These are phyloP conservation scores for Oxytorus armatus DNA, from an alignment of 2,888 invertebrate species.

Conservation along the genomic window DNA sequence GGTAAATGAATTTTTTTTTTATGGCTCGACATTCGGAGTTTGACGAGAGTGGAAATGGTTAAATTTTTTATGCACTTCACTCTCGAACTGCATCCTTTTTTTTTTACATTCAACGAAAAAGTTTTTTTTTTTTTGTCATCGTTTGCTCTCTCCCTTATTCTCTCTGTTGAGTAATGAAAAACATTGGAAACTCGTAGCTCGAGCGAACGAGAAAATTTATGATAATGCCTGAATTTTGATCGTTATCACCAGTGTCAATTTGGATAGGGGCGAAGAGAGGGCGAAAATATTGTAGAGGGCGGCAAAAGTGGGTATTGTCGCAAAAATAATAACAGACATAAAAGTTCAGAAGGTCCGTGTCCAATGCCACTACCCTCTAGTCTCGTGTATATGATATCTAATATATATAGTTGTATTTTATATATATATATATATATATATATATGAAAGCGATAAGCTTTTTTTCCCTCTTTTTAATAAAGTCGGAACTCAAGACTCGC, in stretches of 20 bases:
- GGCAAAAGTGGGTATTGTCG: background rate
- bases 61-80: slow-evolving; percentile 35
- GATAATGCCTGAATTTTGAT: background rate
- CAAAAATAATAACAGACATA: slow-evolving; percentile 40
- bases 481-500: slow-evolving; percentile 48
- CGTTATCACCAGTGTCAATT: no score
- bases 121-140: background rate
- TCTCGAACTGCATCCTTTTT: background rate
- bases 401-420: background rate
- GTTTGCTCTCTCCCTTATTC: background rate
- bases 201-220: background rate
- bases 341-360: slow-evolving; percentile 26
- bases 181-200: slow-evolving; percentile 27
- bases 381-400: slow-evolving; percentile 9
- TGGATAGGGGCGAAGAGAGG: background rate
- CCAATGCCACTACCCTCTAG: slow-evolving; percentile 12
- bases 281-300: background rate
- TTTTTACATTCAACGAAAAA: slow-evolving; percentile 9
- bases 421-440: slow-evolving; percentile 17
- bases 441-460: slow-evolving; percentile 52
- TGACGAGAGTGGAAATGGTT: slow-evolving; percentile 31
- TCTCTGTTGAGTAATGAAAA: slow-evolving; percentile 15
- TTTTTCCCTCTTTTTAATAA: slow-evolving; percentile 60
- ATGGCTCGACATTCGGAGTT: background rate
- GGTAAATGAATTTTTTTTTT: slow-evolving; percentile 28